Evolutionary conservation across 92 coral and sea anemone species (phyloP), one percentile per base, ranked within the genome.

Genomic region (Phymanthus crucifer): DNA sequence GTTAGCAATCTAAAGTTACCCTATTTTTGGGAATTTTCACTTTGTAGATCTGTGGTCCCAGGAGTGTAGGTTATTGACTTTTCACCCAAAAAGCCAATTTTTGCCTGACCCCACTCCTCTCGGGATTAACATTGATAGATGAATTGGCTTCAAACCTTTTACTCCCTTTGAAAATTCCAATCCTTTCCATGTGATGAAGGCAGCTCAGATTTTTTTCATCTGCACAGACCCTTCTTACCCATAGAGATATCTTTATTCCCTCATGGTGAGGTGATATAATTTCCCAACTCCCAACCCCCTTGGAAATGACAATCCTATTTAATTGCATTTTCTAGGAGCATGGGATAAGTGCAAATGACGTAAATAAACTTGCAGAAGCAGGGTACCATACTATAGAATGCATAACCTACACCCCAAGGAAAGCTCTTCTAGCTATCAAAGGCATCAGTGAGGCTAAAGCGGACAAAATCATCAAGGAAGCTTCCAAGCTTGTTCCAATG

Each of bases 381-480:
- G 99, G 99, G 34, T 90, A 84, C 40, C 91, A 92, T 76, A 96
- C 98, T 26, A 83, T 96, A 29, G 99, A 96, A 69, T 85, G 98
- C 40, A 84, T 96, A 29, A 94, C 99, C 4, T 96, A 96, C 81
- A 82, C 98, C 36, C 94, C 99, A 9, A 93, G 92, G 77, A 96
- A 94, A 84, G 92, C 89, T 7, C 89, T 96, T 37, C 93, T 92
- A 31, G 78, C 90, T 31, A 96, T 96, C 48, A 96, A 96, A 77
- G 98, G 98, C 61, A 96, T 96, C 52, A 96, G 99, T 78, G 99
- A 96, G 61, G 99, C 99, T 17, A 96, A 96, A 82, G 99, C 99
- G 24, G 99, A 96, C 54, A 96, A 96, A 71, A 86, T 96, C 34
- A 93, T 91, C 72, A 94, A 93, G 45, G 99, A 93, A 72, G 94